Evolutionary conservation across 1,140 invertebrate species (phyloP).

Genomic region (Triops cancriformis): DNA sequence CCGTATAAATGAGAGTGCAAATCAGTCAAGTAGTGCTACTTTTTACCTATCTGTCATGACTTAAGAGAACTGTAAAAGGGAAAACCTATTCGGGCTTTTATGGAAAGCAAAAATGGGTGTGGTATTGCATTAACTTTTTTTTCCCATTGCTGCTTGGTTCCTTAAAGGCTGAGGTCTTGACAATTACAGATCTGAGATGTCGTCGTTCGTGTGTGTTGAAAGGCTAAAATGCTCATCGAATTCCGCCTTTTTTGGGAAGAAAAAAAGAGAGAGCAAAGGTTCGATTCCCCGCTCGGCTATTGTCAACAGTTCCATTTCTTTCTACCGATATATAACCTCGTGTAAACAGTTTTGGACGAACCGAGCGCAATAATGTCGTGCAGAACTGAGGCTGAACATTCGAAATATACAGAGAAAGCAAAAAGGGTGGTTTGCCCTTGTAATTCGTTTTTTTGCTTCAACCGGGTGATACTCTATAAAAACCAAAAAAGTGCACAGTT

Average conservation of each 20-base stretch:
- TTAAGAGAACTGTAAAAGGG: background rate
- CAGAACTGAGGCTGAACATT: background rate
- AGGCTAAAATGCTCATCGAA: conserved; percentile 6
- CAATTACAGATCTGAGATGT: conserved; percentile 11
- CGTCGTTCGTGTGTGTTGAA: conserved; percentile 12
- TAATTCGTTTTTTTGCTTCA: too few relatives aligned
- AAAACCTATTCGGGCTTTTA: background rate
- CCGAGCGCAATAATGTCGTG: background rate
- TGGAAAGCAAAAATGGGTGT: background rate
- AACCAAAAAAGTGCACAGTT: too few relatives aligned
- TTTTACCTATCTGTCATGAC: background rate
- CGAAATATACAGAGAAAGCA: background rate
- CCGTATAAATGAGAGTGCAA: background rate
- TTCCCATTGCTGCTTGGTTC: background rate
- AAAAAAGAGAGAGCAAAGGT: background rate
- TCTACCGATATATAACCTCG: background rate
- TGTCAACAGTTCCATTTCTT: background rate
- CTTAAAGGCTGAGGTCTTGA: background rate
- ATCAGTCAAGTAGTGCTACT: background rate
- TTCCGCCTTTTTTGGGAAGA: background rate
- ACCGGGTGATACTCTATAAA: too few relatives aligned
- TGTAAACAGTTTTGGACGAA: background rate
- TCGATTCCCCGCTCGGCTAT: background rate
- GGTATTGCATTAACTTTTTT: conserved; percentile 1
- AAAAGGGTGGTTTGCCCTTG: too few relatives aligned